These are phyloP conservation scores for Sapayoa aenigma DNA, from an alignment of 2,113 vertebrate genomes.

Conservation along the genomic window DNA sequence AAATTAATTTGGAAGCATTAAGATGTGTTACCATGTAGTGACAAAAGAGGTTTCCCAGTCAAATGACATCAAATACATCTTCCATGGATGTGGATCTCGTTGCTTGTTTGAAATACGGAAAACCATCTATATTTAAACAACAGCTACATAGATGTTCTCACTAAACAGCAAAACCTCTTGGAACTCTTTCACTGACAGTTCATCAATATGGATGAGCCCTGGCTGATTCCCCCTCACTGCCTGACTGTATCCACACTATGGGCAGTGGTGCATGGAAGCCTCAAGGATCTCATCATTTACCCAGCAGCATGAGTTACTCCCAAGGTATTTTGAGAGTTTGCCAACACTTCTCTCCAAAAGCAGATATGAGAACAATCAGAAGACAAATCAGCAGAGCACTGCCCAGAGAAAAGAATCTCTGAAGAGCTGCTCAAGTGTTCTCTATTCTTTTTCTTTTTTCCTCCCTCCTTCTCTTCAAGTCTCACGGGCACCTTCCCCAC, in stretches of 20 bases:
- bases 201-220: slow-evolving; percentile 6
- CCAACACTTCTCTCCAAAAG: not conserved
- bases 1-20: not conserved
- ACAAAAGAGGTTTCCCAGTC: not conserved
- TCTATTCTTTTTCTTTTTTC: not conserved
- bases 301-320: not conserved
- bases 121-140: not conserved
- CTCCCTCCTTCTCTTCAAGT: not conserved
- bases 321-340: not conserved
- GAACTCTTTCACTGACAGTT: slow-evolving; percentile 20
- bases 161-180: not conserved
- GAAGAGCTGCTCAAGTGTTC: not conserved
- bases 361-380: not conserved
- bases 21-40: not conserved
- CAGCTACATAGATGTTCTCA: not conserved
- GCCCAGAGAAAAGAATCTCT: not conserved
- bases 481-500: too few species aligned
- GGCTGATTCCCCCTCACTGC: not conserved
- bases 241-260: not conserved
- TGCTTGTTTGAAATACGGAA: not conserved
- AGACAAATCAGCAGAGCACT: not conserved
- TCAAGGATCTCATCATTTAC: not conserved
- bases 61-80: not conserved
- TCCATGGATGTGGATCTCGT: not conserved
- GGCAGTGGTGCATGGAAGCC: not conserved